Evolutionary conservation across 2,888 invertebrate genomes (phyloP).

Genomic region (Drosophila gaucha): DNA sequence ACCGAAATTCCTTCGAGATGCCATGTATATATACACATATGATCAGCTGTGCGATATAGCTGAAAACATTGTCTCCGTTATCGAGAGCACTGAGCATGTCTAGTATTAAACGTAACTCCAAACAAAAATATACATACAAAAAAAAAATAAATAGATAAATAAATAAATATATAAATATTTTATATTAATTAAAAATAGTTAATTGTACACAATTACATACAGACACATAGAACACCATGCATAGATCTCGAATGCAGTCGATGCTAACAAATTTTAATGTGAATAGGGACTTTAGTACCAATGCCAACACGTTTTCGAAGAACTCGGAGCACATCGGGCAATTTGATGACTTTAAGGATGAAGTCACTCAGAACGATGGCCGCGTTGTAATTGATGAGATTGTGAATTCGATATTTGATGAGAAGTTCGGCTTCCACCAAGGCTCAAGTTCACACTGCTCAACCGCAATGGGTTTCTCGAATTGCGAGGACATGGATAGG

Average conservation of each 20-base stretch:
- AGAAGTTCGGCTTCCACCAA: background rate
- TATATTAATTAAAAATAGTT: background rate
- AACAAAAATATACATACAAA: background rate
- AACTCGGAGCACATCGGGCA: background rate
- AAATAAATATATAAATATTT: background rate
- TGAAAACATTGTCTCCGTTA: constrained; percentile 76
- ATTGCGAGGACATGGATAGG: constrained; percentile 60
- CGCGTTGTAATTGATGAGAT: constrained; percentile 27
- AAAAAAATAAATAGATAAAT: background rate
- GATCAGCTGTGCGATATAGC: constrained; percentile 61
- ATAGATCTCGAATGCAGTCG: background rate
- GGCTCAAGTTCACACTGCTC: constrained; percentile 29
- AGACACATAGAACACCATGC: background rate
- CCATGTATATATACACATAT: constrained; percentile 71
- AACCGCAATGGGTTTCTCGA: constrained; percentile 5
- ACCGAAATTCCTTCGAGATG: constrained; percentile 58
- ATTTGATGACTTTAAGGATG: background rate
- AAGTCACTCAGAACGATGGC: constrained; percentile 24
- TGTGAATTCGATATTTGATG: constrained; percentile 38
- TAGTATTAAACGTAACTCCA: constrained; percentile 19
- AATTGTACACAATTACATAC: background rate
- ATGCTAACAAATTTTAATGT: background rate
- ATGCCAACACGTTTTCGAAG: constrained; percentile 12
- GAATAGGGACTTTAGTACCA: too few species aligned
- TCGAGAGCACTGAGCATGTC: constrained; percentile 63